Conservation (phyloP, 2,888 invertebrate genomes). For the Anoplius nigerrimus region DNA sequence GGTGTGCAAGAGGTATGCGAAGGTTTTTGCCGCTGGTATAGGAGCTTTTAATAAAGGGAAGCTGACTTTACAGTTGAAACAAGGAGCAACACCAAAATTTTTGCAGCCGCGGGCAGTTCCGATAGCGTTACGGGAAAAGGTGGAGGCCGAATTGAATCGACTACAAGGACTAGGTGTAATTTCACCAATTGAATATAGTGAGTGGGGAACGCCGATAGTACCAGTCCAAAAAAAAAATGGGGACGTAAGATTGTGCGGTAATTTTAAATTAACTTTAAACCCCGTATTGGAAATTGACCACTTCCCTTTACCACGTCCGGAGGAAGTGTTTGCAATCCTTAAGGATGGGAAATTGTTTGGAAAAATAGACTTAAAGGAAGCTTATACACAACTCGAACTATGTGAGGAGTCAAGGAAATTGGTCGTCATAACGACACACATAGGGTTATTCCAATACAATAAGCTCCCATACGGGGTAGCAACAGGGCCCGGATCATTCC, state of each 20-base stretch:
- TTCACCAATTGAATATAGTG: not conserved
- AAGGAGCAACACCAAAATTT: not conserved
- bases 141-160: not conserved
- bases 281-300: not conserved
- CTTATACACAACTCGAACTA: not conserved
- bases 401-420: not conserved
- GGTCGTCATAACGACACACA: not conserved
- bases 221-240: too few species aligned
- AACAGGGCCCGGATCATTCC: not conserved
- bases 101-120: not conserved
- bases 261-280: not conserved
- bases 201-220: conserved; percentile 6
- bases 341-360: not conserved
- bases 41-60: not conserved
- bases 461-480: not conserved
- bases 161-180: not conserved
- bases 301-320: not conserved
- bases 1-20: not conserved
- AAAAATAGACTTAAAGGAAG: not conserved
- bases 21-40: not conserved
- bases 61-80: not conserved
- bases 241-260: not conserved
- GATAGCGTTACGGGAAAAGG: too few species aligned
- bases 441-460: not conserved
- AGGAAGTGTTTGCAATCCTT: not conserved